phyloP scores from a whole-genome alignment of 35 echinoderm and acorn worm genomes.

The Diadema setosum region DNA sequence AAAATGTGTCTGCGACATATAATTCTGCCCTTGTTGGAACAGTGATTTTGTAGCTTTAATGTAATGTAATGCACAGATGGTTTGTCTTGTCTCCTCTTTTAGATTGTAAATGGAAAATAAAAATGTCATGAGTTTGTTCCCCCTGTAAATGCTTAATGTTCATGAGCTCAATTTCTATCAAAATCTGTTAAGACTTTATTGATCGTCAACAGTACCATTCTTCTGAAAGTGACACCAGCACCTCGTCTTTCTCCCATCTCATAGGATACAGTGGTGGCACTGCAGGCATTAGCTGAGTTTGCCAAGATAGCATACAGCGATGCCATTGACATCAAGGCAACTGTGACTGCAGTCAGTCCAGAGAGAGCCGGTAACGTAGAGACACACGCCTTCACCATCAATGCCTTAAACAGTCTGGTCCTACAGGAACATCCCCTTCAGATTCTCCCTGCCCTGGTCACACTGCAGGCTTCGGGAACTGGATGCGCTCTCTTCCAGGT shows the following conservation, averaged over 20 bases:
- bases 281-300: conserved; percentile 61
- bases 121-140: neutral
- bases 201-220: too few species aligned
- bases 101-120: neutral
- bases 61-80: too few species aligned
- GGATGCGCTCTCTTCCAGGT: conserved; percentile 78
- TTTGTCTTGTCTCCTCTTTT: too few species aligned
- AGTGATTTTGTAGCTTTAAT: too few species aligned
- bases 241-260: neutral
- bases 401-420: conserved; percentile 47
- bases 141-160: too few species aligned
- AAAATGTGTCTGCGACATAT: too few species aligned
- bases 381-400: neutral
- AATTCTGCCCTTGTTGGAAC: too few species aligned
- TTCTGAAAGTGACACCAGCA: too few species aligned
- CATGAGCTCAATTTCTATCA: too few species aligned
- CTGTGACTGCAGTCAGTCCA: neutral
- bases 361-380: neutral
- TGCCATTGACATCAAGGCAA: neutral
- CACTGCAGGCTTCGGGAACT: conserved; percentile 20
- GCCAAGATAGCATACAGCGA: conserved; percentile 37
- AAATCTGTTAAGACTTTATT: too few species aligned
- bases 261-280: conserved; percentile 78
- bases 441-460: conserved; percentile 21
- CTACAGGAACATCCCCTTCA: conserved; percentile 33